These are phyloP conservation scores for Stenodema calcarata DNA, from an alignment of 2,888 invertebrate genomes.

Conservation along the genomic window DNA sequence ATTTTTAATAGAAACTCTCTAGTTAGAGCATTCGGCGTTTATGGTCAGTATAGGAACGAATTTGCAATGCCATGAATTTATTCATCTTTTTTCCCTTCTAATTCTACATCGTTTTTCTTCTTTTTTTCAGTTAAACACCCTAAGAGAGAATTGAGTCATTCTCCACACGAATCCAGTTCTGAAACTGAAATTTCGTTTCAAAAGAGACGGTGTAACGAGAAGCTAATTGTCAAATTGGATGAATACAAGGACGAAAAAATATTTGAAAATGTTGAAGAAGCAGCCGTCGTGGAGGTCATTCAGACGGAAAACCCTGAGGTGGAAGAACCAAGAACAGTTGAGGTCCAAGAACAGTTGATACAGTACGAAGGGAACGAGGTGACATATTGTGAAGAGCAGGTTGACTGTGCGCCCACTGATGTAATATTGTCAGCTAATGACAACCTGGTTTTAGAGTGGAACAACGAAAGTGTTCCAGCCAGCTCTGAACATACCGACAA, in stretches of 20 bases:
- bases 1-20: too few relatives aligned
- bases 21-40: too few relatives aligned
- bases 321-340: not conserved
- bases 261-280: not conserved
- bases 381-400: not conserved
- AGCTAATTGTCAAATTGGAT: not conserved
- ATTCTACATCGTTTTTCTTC: not conserved
- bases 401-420: not conserved
- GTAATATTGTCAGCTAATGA: not conserved
- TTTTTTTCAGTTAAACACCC: not conserved
- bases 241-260: not conserved
- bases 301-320: not conserved
- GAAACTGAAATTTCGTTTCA: not conserved
- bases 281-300: not conserved
- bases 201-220: not conserved
- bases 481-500: not conserved
- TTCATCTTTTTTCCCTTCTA: too few relatives aligned
- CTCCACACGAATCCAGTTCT: not conserved
- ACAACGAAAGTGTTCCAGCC: not conserved
- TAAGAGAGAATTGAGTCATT: not conserved
- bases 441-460: not conserved
- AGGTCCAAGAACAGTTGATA: not conserved
- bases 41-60: too few relatives aligned
- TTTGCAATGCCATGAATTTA: too few relatives aligned
- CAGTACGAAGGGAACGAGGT: too few relatives aligned